phyloP scores from a whole-genome alignment of 2,888 invertebrate species.

The Anorthoa munda region DNA sequence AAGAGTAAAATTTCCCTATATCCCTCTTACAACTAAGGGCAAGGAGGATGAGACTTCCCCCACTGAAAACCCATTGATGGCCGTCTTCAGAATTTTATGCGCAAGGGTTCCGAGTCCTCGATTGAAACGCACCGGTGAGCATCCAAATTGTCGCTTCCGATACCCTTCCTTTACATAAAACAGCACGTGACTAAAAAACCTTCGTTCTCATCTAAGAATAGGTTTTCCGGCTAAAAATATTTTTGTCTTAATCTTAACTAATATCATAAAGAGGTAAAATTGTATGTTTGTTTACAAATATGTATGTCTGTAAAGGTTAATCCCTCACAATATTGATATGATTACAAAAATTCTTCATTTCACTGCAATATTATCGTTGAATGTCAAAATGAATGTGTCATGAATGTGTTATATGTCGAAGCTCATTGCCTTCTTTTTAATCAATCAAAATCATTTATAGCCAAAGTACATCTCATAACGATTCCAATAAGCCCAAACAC shows the following conservation, averaged over 20 bases:
- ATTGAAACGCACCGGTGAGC: constrained; percentile 32
- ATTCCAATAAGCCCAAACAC: no score
- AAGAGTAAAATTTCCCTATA: neutral
- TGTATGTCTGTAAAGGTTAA: no score
- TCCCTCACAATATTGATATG: no score
- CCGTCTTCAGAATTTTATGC: constrained; percentile 23
- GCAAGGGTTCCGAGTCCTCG: constrained; percentile 25
- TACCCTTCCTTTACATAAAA: constrained; percentile 18
- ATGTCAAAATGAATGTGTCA: no score
- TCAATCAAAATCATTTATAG: no score
- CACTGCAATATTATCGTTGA: no score
- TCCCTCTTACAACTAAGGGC: constrained; percentile 1
- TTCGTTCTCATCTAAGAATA: neutral
- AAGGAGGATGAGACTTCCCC: neutral
- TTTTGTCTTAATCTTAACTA: neutral
- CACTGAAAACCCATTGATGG: constrained; percentile 1
- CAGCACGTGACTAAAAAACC: constrained; percentile 2
- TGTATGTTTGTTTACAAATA: neutral
- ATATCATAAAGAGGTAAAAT: neutral
- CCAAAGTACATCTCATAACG: no score
- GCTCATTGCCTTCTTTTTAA: no score
- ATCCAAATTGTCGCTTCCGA: constrained; percentile 32
- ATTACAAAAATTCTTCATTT: no score
- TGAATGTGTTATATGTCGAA: no score
- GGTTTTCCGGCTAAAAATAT: neutral